Percentiles rank a stretch among this genome's conserved stretches.
phyloP scores from a whole-genome alignment of 2,888 invertebrate genomes.

The Chalcosyrphus nemorum region DNA sequence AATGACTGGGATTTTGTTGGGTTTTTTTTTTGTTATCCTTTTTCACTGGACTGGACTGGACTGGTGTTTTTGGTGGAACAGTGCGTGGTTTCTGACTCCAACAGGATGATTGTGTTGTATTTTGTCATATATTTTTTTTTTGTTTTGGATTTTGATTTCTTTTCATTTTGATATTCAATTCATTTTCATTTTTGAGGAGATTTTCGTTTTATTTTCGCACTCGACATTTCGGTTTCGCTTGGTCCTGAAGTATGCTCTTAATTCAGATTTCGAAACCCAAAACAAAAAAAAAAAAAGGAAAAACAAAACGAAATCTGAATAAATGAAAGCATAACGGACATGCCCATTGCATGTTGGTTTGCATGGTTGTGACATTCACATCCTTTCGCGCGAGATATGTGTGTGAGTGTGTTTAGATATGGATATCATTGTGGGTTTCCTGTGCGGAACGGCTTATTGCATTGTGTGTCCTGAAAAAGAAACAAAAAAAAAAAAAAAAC shows the following conservation, averaged over 20 bases:
- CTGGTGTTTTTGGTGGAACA: slow-evolving; percentile 29
- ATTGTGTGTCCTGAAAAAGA: slow-evolving; percentile 58
- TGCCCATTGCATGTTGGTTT: slow-evolving; percentile 51
- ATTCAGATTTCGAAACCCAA: neutral
- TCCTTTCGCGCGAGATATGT: neutral
- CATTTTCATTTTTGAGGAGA: slow-evolving; percentile 39
- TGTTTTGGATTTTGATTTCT: too few species aligned
- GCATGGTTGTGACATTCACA: slow-evolving; percentile 48
- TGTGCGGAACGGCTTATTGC: slow-evolving; percentile 67
- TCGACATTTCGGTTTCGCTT: slow-evolving; percentile 12
- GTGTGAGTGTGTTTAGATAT: slow-evolving; percentile 48
- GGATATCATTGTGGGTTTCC: slow-evolving; percentile 68
- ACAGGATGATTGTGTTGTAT: slow-evolving; percentile 34
- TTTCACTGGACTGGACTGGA: slow-evolving; percentile 10
- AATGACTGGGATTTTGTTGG: slow-evolving; percentile 52
- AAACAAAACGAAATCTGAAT: slow-evolving; percentile 27
- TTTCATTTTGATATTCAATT: slow-evolving; percentile 55
- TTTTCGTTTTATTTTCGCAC: slow-evolving; percentile 5
- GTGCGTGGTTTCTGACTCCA: slow-evolving; percentile 1
- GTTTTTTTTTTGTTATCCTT: slow-evolving; percentile 34
- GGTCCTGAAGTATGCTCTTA: slow-evolving; percentile 37
- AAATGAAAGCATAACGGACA: slow-evolving; percentile 60
- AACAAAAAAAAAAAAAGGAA: neutral
- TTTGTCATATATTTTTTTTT: slow-evolving; percentile 47
- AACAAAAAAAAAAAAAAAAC: slow-evolving; percentile 14